Evolutionary conservation across 92 coral and sea anemone species (phyloP), one percentile per base, ranked within the genome.

Genomic region (Siderastrea siderea): DNA sequence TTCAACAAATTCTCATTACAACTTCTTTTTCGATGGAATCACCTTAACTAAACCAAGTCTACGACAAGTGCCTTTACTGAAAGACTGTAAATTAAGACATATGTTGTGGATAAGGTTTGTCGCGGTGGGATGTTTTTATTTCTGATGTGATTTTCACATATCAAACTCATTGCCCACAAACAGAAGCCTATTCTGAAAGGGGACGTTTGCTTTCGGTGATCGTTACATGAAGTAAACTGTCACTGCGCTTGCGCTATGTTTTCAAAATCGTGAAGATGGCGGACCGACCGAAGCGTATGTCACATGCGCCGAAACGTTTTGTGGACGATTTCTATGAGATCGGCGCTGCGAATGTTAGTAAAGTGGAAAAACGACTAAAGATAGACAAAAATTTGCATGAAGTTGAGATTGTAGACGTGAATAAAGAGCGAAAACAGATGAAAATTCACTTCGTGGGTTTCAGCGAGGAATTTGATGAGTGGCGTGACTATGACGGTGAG

Each of bases 401-500:
- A 67, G 71, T 67, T 8, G 71, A 73, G 57, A 47, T 73, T 4
- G 51, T 68, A 38, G 78, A 73, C 26, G 60, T 8, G 57, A 5
- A 73, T 45, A 73, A 52, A 59, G 8, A 73, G 78, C 3, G 60
- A 52, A 73, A 45, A 12, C 57, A 45, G 38, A 2, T 73, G 9
- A 73, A 73, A 73, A 46, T 73, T 52, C 60, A 73, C 15, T 73
- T 10, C 60, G 76, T 66, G 58, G 62, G 47, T 51, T 81, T 8
- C 62, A 65, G 74, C 14, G 61, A 68, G 55, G 26, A 64, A 44
- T 68, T 52, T 3, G 74, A 61, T 44, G 84, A 80, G 43, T 80
- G 84, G 75, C 72, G 60, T 61, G 75, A 46, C 52, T 81, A n/a
- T 17, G 64, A 17, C 6, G 11, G 51, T 81, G 77, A 68, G 10